Percentiles rank a stretch among this genome's conserved stretches.
phyloP scores from a whole-genome alignment of 1,140 invertebrate species.

The Neodiprion pinetum region DNA sequence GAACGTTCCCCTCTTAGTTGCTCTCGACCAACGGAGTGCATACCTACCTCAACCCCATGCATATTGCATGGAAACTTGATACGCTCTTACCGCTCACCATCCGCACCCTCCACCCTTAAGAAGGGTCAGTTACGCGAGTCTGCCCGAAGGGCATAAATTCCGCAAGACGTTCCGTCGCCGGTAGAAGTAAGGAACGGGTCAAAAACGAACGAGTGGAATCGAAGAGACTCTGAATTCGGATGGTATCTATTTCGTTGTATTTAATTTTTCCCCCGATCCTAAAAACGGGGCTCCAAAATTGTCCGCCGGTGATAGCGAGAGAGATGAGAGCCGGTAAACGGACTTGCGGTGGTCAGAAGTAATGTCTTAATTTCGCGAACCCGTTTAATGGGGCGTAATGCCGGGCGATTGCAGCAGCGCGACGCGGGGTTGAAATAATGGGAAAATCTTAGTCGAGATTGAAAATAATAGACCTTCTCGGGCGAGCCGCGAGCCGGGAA shows the following conservation, averaged over 20 bases:
- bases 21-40: no score
- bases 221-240: no score
- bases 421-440: background rate
- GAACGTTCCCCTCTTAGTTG: background rate
- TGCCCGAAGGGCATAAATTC: no score
- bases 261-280: no score
- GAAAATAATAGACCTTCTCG: background rate
- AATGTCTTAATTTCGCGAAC: slow-evolving; percentile 5
- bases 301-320: no score
- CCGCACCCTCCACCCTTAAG: background rate
- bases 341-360: background rate
- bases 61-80: background rate
- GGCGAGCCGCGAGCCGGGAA: no score
- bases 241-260: no score
- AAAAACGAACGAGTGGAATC: no score
- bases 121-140: background rate
- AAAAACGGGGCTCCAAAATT: background rate
- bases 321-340: background rate
- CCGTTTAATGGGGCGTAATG: background rate
- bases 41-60: background rate
- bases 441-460: background rate
- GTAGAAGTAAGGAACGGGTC: no score
- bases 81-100: background rate
- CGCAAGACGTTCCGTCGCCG: no score
- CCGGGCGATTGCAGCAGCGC: background rate